phyloP scores from a whole-genome alignment of 2,797 vertebrate species.

The Euphonia xanthogaster region DNA sequence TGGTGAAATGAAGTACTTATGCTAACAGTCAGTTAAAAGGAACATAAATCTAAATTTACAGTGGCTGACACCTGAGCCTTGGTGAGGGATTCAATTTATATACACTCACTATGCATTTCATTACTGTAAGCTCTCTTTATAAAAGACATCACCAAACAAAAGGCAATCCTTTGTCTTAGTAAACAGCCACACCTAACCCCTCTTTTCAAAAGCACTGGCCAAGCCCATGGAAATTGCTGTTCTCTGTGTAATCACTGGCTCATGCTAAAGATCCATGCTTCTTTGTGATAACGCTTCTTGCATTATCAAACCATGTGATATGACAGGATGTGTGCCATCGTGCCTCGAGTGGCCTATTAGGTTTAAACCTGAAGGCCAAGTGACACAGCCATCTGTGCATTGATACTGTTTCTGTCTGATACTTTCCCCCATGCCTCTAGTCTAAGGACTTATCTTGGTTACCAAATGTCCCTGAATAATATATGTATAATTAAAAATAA shows the following conservation, averaged over 20 bases:
- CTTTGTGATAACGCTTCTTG: neutral
- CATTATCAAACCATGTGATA: neutral
- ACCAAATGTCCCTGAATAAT: neutral
- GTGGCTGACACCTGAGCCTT: neutral
- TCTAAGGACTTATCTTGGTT: constrained; percentile 1
- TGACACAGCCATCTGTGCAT: neutral
- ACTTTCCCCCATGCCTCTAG: neutral
- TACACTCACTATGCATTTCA: neutral
- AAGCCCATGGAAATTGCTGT: neutral
- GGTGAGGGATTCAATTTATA: neutral
- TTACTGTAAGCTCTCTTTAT: neutral
- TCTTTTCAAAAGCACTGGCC: neutral
- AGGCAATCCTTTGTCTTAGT: neutral
- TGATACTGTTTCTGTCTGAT: neutral
- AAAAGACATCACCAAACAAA: neutral
- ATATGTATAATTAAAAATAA: neutral
- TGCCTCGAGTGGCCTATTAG: constrained; percentile 1
- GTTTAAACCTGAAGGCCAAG: constrained; percentile 34
- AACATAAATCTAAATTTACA: constrained; percentile 46
- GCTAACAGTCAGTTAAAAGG: neutral
- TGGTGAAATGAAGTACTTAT: neutral
- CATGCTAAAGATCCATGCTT: neutral
- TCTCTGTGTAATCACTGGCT: neutral
- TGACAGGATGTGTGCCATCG: neutral
- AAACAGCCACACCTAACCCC: neutral